Percentiles rank a stretch among this genome's conserved stretches.
Conservation (phyloP, 2,797 vertebrate genomes). For the Lophius americanus region DNA sequence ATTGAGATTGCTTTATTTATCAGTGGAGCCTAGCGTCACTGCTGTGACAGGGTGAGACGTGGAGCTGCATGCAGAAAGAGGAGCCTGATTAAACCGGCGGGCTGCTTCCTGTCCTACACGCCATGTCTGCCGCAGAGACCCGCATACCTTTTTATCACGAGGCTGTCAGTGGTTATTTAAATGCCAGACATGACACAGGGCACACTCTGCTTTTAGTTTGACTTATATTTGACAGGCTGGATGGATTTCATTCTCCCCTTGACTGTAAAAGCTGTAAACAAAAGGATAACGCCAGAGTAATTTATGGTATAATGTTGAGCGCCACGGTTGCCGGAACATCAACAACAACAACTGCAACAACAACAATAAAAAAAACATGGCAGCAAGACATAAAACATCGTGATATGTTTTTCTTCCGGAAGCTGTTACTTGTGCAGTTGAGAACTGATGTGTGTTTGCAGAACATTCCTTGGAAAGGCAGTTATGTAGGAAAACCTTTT, state of each 20-base stretch:
- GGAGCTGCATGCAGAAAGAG: neutral
- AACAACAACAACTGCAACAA: too few relatives aligned
- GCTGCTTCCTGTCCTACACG: constrained; percentile 16
- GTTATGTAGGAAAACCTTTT: too few relatives aligned
- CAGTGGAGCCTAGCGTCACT: neutral
- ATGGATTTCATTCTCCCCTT: constrained; percentile 24
- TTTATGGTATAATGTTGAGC: too few relatives aligned
- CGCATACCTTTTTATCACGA: constrained; percentile 29
- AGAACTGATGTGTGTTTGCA: too few relatives aligned
- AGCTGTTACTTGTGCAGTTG: too few relatives aligned
- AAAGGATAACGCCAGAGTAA: too few relatives aligned
- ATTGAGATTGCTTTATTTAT: constrained; percentile 12
- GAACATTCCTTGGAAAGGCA: too few relatives aligned
- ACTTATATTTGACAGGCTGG: constrained; percentile 40
- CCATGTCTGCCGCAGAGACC: constrained; percentile 23
- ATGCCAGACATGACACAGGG: constrained; percentile 27
- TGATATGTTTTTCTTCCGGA: too few relatives aligned
- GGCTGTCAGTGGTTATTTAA: constrained; percentile 42
- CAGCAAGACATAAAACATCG: too few relatives aligned
- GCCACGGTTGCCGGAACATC: too few relatives aligned
- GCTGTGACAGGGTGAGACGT: constrained; percentile 16
- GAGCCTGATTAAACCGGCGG: constrained; percentile 25
- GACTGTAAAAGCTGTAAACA: constrained; percentile 1
- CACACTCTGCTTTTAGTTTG: constrained; percentile 23
- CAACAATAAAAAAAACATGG: too few relatives aligned